A percentile compares a stretch with the other conserved stretches of the same genome.
phyloP scores from a whole-genome alignment of 2,113 vertebrate species.

The Hiodon tergisus region DNA sequence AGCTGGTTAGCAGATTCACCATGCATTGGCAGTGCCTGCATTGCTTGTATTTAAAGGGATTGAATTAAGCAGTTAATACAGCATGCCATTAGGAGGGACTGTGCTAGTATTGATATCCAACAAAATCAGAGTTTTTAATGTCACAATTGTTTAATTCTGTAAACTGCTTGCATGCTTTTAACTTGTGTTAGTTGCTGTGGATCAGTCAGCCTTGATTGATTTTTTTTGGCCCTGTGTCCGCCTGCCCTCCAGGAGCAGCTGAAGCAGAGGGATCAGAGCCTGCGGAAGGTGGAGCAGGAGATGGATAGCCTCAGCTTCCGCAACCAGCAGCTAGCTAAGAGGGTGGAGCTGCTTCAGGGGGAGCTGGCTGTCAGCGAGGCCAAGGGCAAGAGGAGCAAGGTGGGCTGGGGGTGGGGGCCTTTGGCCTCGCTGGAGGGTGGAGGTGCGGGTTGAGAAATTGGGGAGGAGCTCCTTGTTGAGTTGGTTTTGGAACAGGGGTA shows the following conservation, averaged over 20 bases:
- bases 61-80: no score
- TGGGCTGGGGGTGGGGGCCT: constrained; percentile 41
- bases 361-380: constrained; percentile 78
- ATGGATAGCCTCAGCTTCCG: constrained; percentile 97
- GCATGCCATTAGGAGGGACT: no score
- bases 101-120: no score
- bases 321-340: constrained; percentile 91
- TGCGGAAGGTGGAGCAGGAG: constrained; percentile 93
- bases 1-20: neutral
- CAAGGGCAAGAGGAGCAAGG: constrained; percentile 86
- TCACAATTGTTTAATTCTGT: no score
- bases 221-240: no score
- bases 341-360: constrained; percentile 93
- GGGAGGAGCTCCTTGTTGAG: neutral
- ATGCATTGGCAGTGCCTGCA: no score
- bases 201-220: no score
- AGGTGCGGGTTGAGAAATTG: no score
- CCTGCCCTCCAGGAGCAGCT: constrained; percentile 75
- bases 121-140: no score
- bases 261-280: constrained; percentile 90
- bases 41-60: no score
- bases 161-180: no score
- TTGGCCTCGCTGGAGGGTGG: neutral
- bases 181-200: no score
- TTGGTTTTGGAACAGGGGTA: neutral